Conservation (phyloP, 1,140 invertebrate species). For the Drosophila pallidifrons region DNA sequence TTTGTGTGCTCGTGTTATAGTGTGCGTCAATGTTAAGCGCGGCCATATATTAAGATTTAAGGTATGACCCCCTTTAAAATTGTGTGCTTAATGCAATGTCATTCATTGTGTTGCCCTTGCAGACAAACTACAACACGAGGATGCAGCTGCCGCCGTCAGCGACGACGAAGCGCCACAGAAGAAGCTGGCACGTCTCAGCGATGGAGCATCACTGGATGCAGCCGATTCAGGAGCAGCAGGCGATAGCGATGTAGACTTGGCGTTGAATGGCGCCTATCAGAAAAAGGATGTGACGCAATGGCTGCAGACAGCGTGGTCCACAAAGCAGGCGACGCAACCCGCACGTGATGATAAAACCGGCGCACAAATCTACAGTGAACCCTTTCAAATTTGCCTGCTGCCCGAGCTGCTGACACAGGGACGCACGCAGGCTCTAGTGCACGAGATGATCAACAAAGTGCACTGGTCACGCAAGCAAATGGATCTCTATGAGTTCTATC, state of each 20-base stretch:
- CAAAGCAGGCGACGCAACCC: slow-evolving; percentile 11
- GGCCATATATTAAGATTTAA: slow-evolving; percentile 73
- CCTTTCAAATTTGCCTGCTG: slow-evolving; percentile 77
- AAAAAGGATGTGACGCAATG: slow-evolving; percentile 59
- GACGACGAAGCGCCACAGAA: slow-evolving; percentile 56
- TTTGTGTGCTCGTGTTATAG: slow-evolving; percentile 42
- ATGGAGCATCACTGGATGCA: background rate
- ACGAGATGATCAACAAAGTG: slow-evolving; percentile 85
- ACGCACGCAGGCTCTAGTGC: slow-evolving; percentile 53
- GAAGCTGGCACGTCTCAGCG: slow-evolving; percentile 55
- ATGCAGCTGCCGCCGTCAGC: slow-evolving; percentile 11
- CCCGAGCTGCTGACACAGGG: slow-evolving; percentile 55
- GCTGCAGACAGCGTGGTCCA: slow-evolving; percentile 56
- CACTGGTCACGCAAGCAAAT: slow-evolving; percentile 88
- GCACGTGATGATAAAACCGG: slow-evolving; percentile 52
- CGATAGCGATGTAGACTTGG: slow-evolving; percentile 25
- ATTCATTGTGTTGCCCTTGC: slow-evolving; percentile 74
- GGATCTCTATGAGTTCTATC: slow-evolving; percentile 91
- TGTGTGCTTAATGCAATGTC: slow-evolving; percentile 67
- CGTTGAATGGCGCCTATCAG: slow-evolving; percentile 52
- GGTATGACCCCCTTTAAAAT: slow-evolving; percentile 60
- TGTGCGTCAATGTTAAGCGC: slow-evolving; percentile 47
- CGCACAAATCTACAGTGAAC: slow-evolving; percentile 65
- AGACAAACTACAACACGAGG: slow-evolving; percentile 40
- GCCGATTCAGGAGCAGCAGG: background rate